Percentiles rank a stretch among this genome's conserved stretches.
Evolutionary conservation across 2,797 vertebrate genomes (phyloP).

Genomic region (Apodemus agrarius): DNA sequence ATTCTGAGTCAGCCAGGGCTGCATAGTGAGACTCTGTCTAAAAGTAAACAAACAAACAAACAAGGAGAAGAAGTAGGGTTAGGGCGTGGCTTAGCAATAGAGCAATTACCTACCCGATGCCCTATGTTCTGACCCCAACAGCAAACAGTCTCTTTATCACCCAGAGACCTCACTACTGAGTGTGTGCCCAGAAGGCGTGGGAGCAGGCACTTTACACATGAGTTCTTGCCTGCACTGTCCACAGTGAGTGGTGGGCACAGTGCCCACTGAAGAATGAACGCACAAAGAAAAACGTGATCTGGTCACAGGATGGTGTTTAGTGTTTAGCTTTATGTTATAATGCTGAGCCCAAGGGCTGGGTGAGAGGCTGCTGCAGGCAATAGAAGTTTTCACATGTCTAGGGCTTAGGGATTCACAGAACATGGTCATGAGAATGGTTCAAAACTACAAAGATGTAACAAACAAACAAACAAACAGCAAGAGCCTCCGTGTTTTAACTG

Average conservation of each 20-base stretch:
- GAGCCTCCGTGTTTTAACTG: neutral
- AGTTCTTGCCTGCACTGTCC: neutral
- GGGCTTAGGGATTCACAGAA: neutral
- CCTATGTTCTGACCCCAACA: too few relatives aligned
- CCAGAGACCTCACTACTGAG: neutral
- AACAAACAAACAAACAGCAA: neutral
- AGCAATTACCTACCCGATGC: neutral
- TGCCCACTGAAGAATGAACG: neutral
- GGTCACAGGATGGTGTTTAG: rapidly evolving
- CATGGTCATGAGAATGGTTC: neutral
- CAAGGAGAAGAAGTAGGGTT: neutral
- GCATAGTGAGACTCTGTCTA: neutral
- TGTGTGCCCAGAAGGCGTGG: neutral
- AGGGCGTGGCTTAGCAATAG: neutral
- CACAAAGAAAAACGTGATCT: neutral
- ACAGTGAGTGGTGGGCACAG: neutral
- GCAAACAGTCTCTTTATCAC: neutral
- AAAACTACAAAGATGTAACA: neutral
- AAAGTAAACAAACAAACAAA: neutral
- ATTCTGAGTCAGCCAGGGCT: neutral
- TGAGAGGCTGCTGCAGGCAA: neutral
- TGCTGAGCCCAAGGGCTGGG: neutral
- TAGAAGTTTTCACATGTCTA: rapidly evolving
- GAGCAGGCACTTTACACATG: neutral
- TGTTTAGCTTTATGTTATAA: neutral